Conservation (phyloP, 2,888 invertebrate species). For the Eremobia ochroleuca region DNA sequence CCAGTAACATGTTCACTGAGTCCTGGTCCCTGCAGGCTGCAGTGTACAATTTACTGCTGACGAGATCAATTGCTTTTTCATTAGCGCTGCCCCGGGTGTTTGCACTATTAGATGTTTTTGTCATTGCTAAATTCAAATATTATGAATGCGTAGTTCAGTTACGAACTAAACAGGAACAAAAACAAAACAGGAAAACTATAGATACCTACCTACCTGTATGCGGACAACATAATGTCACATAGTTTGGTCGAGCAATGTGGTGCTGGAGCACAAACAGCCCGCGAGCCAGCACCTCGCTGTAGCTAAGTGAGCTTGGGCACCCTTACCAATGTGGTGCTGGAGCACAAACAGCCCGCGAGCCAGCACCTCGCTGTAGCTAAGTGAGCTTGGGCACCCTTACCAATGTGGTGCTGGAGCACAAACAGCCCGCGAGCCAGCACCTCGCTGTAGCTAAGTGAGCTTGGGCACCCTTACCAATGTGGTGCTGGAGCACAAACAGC, state of each 20-base stretch:
- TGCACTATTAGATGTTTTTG: not conserved
- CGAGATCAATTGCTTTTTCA: not conserved
- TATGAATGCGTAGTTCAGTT: conserved; percentile 12
- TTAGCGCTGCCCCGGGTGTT: not conserved
- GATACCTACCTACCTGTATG: not conserved
- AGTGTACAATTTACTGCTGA: not conserved
- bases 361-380: not conserved
- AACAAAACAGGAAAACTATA: conserved; percentile 29
- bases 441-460: no score
- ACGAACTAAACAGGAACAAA: conserved; percentile 8
- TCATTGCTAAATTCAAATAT: not conserved
- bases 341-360: not conserved
- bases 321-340: no score
- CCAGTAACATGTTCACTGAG: not conserved
- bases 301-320: no score
- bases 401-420: no score
- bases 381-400: no score
- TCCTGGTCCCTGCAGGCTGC: not conserved
- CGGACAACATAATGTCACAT: conserved; percentile 1
- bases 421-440: not conserved
- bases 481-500: not conserved
- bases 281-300: no score
- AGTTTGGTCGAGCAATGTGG: not conserved
- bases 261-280: not conserved
- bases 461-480: not conserved